Evolutionary conservation across 2,797 vertebrate genomes (phyloP).

Genomic region (Platyrinchus mystaceus): DNA sequence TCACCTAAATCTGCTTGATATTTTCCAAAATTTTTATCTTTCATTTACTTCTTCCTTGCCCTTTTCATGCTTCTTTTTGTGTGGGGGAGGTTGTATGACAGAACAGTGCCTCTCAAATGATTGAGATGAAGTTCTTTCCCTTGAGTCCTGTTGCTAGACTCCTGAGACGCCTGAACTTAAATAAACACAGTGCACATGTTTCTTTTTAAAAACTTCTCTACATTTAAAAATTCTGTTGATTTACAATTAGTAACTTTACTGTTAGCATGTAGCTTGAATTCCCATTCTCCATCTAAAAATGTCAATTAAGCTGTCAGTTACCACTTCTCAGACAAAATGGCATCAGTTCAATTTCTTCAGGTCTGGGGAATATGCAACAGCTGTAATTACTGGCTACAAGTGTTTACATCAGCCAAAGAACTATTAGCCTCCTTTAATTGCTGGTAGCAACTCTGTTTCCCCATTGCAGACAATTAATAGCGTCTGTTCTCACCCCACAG

Average conservation of each 20-base stretch:
- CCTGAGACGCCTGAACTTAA: not conserved
- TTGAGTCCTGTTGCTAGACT: not conserved
- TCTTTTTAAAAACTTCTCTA: not conserved
- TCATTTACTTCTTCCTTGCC: not conserved
- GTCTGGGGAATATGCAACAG: conserved; percentile 51
- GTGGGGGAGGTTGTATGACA: not conserved
- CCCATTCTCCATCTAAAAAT: conserved; percentile 52
- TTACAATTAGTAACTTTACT: conserved; percentile 45
- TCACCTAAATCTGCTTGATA: not conserved
- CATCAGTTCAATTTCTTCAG: conserved; percentile 56
- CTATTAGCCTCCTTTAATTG: conserved; percentile 60
- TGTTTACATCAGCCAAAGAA: conserved; percentile 53
- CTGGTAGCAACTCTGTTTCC: conserved; percentile 50
- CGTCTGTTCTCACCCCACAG: conserved; percentile 50
- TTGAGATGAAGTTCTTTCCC: not conserved
- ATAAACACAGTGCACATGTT: not conserved
- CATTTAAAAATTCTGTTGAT: conserved; percentile 25
- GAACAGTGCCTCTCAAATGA: not conserved
- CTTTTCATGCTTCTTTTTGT: not conserved
- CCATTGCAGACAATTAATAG: conserved; percentile 53
- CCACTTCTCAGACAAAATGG: conserved; percentile 60
- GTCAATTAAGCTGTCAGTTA: conserved; percentile 60
- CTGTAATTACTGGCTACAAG: conserved; percentile 59
- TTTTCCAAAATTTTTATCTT: not conserved
- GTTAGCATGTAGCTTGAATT: conserved; percentile 25